Conservation (phyloP, 35 echinoderm and acorn worm genomes). For the Eucidaris tribuloides region DNA sequence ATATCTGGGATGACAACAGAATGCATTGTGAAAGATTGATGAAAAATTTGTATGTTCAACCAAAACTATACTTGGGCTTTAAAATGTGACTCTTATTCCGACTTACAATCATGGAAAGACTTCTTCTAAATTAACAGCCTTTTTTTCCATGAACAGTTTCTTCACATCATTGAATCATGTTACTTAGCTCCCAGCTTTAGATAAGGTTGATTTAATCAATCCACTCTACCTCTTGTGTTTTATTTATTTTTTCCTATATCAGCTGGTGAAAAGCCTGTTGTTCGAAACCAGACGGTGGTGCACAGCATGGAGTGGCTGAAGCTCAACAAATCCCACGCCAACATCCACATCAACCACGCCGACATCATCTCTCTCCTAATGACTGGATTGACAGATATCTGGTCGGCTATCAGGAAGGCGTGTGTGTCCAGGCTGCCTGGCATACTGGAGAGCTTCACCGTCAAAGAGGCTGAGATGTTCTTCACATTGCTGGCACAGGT, state of each 20-base stretch:
- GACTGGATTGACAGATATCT: slow-evolving; percentile 85
- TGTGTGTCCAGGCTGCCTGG: slow-evolving; percentile 56
- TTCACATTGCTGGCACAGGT: slow-evolving; percentile 74
- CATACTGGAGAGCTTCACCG: slow-evolving; percentile 62
- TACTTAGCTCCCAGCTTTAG: no score
- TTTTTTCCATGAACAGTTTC: no score
- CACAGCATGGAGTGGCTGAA: slow-evolving; percentile 97
- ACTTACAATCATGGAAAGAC: no score
- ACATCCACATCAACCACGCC: slow-evolving; percentile 41
- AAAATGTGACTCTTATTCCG: no score
- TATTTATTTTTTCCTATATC: not conserved
- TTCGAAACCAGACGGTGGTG: slow-evolving; percentile 90
- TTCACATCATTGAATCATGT: no score
- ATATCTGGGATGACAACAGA: no score
- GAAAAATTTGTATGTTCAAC: no score
- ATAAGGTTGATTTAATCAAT: no score
- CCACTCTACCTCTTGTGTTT: not conserved
- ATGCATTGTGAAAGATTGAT: no score
- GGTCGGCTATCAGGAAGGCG: slow-evolving; percentile 93
- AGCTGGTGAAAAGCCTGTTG: slow-evolving; percentile 84
- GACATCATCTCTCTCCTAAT: slow-evolving; percentile 66
- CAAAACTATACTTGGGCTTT: no score
- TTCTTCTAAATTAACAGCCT: no score
- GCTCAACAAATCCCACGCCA: slow-evolving; percentile 10
- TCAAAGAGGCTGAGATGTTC: slow-evolving; percentile 69